Conservation (phyloP, 2,888 invertebrate genomes). For the Acanthosepion pharaonis region DNA sequence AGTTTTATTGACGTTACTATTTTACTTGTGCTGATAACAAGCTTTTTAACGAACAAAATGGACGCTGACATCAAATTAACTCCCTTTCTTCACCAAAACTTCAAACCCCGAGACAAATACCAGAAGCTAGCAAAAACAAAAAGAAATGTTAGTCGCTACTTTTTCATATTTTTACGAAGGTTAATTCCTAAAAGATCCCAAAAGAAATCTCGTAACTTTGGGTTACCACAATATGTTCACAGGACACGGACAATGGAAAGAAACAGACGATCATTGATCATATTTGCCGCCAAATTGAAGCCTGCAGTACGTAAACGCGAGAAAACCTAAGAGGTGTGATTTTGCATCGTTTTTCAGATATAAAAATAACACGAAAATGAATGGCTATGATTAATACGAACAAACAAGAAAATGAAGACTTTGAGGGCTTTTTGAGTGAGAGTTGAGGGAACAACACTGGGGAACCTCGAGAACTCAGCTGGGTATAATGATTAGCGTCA, state of each 20-base stretch:
- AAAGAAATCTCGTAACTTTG: background rate
- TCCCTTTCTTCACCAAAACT: background rate
- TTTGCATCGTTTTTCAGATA: background rate
- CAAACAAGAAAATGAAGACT: background rate
- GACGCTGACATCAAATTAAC: background rate
- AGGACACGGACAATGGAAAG: background rate
- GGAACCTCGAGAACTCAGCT: background rate
- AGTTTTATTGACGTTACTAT: no score
- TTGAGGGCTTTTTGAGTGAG: background rate
- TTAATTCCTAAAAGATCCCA: background rate
- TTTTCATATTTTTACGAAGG: background rate
- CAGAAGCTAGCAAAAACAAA: background rate
- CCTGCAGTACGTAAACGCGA: background rate
- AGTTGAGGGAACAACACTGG: background rate
- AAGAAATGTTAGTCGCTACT: background rate
- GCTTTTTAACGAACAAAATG: background rate
- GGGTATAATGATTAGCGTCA: background rate
- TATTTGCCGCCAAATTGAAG: background rate
- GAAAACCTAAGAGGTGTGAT: background rate
- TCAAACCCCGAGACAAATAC: background rate
- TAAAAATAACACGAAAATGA: background rate
- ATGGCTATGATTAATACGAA: background rate
- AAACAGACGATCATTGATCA: background rate
- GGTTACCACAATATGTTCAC: background rate
- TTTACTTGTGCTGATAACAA: background rate